Conservation (phyloP, 2,888 invertebrate species). For the Dicyrtoma fusca region DNA sequence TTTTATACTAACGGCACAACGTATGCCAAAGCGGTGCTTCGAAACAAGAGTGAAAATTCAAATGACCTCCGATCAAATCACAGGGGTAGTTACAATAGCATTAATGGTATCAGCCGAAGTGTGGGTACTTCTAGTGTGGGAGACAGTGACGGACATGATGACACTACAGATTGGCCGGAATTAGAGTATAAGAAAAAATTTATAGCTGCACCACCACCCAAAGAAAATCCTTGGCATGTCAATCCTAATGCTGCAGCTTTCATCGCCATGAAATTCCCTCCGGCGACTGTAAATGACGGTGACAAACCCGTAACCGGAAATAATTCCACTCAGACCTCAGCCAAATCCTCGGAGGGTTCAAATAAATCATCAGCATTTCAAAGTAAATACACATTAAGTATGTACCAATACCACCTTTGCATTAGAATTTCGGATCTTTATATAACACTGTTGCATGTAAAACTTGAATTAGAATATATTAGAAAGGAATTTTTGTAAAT, state of each 20-base stretch:
- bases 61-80: neutral
- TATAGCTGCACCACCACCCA: conserved; percentile 87
- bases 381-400: too few species aligned
- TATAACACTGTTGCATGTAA: too few species aligned
- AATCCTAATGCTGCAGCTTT: conserved; percentile 59
- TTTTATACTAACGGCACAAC: conserved; percentile 17
- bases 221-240: conserved; percentile 81
- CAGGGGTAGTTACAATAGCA: neutral
- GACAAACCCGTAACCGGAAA: conserved; percentile 11
- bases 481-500: too few species aligned
- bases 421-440: too few species aligned
- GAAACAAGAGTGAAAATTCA: conserved; percentile 21
- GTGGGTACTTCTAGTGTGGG: conserved; percentile 11
- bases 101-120: conserved; percentile 5
- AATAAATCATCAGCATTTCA: neutral
- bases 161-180: conserved; percentile 27
- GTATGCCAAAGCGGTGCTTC: conserved; percentile 13
- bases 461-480: too few species aligned
- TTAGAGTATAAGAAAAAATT: conserved; percentile 65
- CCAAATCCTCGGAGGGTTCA: neutral
- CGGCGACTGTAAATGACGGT: conserved; percentile 44
- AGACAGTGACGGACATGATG: conserved; percentile 28
- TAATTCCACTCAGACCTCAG: neutral
- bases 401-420: too few species aligned
- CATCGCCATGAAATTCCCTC: conserved; percentile 56